These are phyloP conservation scores for Philopotamus ludificatus DNA, from an alignment of 1,140 invertebrate species.

Conservation along the genomic window DNA sequence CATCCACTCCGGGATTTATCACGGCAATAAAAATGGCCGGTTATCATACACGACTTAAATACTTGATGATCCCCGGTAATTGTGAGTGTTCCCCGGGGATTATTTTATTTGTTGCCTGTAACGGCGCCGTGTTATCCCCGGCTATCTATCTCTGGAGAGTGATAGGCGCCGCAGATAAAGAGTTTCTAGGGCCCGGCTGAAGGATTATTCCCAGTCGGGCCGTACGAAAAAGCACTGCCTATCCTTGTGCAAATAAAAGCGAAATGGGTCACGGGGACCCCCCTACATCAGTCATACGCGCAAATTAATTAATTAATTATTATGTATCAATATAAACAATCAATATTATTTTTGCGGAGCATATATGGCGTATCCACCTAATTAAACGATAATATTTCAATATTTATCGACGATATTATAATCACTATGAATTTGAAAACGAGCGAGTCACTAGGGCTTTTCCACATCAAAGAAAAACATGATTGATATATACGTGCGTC, in stretches of 20 bases:
- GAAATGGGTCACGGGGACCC: no score
- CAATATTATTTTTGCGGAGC: no score
- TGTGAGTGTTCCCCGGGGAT: neutral
- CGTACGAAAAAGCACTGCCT: constrained; percentile 10
- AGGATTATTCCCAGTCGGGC: constrained; percentile 17
- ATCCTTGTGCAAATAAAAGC: no score
- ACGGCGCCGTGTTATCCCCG: neutral
- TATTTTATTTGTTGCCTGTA: neutral
- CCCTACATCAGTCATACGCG: no score
- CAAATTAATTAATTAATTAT: no score
- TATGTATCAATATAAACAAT: no score
- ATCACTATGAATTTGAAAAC: neutral
- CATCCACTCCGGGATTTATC: no score
- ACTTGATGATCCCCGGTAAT: neutral
- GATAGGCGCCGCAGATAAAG: constrained; percentile 17
- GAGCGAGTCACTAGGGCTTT: neutral
- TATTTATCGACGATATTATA: constrained; percentile 19
- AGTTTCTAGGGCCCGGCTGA: neutral
- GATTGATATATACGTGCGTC: no score
- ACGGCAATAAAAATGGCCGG: no score
- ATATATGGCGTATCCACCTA: no score
- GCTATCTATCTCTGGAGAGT: constrained; percentile 15
- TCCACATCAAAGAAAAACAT: neutral
- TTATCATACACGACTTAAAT: no score
- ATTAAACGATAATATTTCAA: constrained; percentile 1